Percentiles rank a stretch among this genome's conserved stretches.
These are phyloP conservation scores for Eupithecia tripunctaria DNA, from an alignment of 2,888 invertebrate genomes.

Conservation along the genomic window DNA sequence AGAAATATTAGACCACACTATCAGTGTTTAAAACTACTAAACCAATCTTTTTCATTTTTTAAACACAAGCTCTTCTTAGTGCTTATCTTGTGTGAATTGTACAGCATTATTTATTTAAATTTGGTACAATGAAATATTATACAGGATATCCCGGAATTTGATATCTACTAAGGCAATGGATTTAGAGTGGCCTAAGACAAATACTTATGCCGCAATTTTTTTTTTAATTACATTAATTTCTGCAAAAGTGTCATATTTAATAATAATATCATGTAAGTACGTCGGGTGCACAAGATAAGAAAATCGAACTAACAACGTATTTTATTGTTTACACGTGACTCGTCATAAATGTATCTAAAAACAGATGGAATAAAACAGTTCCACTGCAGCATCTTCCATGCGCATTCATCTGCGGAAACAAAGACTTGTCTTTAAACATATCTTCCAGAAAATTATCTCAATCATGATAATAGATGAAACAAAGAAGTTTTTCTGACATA, in stretches of 20 bases:
- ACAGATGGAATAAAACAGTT: constrained; percentile 57
- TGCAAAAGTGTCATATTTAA: neutral
- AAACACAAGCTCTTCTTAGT: too few species aligned
- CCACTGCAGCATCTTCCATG: constrained; percentile 43
- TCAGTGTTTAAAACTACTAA: too few species aligned
- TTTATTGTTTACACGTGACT: constrained; percentile 64
- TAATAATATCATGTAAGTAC: neutral
- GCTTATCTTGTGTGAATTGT: too few species aligned
- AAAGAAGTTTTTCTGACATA: constrained; percentile 53
- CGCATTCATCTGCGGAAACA: constrained; percentile 42
- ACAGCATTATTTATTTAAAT: too few species aligned
- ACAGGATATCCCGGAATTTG: too few species aligned
- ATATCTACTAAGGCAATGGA: too few species aligned
- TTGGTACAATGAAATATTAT: too few species aligned
- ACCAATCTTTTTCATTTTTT: too few species aligned
- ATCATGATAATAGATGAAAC: constrained; percentile 58
- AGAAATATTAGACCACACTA: too few species aligned
- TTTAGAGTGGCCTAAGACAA: neutral
- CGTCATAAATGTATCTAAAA: constrained; percentile 59
- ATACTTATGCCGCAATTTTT: neutral
- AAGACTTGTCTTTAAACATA: constrained; percentile 37
- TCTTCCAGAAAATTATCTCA: constrained; percentile 56
- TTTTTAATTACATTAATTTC: neutral
- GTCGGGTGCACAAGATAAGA: neutral
- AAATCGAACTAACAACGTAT: neutral